Conservation (phyloP, 2,113 vertebrate genomes). For the Gyps fulvus region DNA sequence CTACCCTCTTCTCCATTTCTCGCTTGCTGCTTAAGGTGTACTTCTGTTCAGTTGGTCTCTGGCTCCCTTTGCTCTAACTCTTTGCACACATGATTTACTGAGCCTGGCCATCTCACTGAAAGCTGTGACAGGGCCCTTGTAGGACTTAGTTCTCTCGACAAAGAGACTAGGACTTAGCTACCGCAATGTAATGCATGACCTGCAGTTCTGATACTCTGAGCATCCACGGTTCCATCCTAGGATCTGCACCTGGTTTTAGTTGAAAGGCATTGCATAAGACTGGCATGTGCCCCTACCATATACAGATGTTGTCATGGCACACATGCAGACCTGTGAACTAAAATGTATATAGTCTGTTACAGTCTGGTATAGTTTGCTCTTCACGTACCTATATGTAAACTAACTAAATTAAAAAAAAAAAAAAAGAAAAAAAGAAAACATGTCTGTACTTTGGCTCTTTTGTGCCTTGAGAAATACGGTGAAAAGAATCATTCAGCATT, state of each 20-base stretch:
- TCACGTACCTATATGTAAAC: background rate
- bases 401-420: background rate
- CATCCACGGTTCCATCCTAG: background rate
- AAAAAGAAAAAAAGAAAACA: background rate
- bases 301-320: background rate
- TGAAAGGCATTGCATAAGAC: background rate
- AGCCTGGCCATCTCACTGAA: background rate
- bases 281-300: background rate
- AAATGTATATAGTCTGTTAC: background rate
- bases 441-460: background rate
- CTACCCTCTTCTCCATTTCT: background rate
- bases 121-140: background rate
- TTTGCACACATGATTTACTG: background rate
- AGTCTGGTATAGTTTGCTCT: background rate
- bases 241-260: background rate
- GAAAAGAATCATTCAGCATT: background rate
- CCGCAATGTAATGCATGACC: background rate
- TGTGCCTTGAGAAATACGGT: background rate
- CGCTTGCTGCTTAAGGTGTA: background rate
- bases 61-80: background rate
- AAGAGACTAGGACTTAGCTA: background rate
- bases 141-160: background rate
- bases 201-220: background rate
- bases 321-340: background rate
- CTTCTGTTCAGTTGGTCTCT: background rate